Base-by-base conservation (phyloP, 2,888 invertebrate species). In the Temnothorax unifasciatus region DNA sequence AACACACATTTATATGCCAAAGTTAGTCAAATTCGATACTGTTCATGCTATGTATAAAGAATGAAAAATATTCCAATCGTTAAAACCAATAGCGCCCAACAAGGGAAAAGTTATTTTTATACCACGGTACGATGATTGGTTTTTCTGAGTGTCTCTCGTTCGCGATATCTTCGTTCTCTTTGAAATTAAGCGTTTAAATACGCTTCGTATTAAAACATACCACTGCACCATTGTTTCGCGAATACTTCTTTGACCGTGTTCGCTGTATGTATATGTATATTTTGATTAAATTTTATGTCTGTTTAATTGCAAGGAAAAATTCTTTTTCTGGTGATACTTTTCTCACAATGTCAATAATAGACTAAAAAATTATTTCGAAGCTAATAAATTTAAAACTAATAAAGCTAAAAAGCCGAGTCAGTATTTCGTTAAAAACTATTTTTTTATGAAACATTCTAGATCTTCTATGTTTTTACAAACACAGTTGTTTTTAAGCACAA, bases 201-300 rank as follows among this genome's bases (percentile, higher is more conserved):
- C 18, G 25, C 29, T 57, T 79, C 15, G 41, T 82, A 63, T 82
- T 63, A 74, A 74, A 74, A 61, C 34, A n/a, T 74, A 63, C 41
- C 34, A 6, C 21, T 3, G 3, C 15, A 21, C 18, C 44, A 63
- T 41, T 38, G 9, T 54, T 54, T 34, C 15, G 44, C 34, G 21
- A 68, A 57, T 44, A 25, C 63, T 64, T 66, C 38, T 34, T 15
- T 68, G 57, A 44, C 57, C 44, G 29, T 44, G 41, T 41, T 57
- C 54, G 54, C 47, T 61, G 18, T 34, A 61, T 61, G 3, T 61
- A 1, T 38, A 61, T 63, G 4, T 63, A 38, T 59, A 50, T 75
- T 66, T 75, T 57, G 44, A 83, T 76, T 66, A 82, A 83, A 59
- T 75, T 75, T 52, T 21, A n/a, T 83, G 54, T 52, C 50, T 68